Evolutionary conservation across 2,797 vertebrate genomes (phyloP).

Genomic region (Phrynocephalus guinanensis): DNA sequence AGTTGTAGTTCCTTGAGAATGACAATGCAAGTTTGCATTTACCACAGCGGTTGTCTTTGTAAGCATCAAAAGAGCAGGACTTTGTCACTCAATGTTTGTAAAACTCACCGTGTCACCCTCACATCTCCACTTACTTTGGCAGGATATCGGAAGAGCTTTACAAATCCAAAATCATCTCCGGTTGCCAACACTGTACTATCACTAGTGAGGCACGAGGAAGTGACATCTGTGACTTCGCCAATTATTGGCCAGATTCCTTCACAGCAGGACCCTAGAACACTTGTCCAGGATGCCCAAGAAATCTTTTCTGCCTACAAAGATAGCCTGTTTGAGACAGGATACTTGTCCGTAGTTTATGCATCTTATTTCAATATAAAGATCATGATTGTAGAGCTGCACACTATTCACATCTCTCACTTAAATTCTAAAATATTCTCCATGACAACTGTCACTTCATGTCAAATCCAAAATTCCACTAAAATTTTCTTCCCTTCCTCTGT

Average conservation of each 20-base stretch:
- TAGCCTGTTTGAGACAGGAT: conserved; percentile 52
- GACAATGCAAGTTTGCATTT: neutral
- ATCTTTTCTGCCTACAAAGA: conserved; percentile 93
- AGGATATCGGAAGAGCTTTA: conserved; percentile 96
- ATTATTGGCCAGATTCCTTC: conserved; percentile 96
- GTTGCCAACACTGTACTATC: conserved; percentile 92
- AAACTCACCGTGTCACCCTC: conserved; percentile 6
- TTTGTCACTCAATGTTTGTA: neutral
- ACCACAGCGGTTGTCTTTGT: neutral
- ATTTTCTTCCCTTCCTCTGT: neutral
- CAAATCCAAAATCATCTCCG: conserved; percentile 97
- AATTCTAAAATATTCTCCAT: neutral
- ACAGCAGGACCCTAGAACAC: conserved; percentile 92
- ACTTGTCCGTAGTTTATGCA: conserved; percentile 29
- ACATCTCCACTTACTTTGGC: conserved; percentile 87
- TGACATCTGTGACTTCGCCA: conserved; percentile 95
- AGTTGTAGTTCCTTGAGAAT: no score
- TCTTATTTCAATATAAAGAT: neutral
- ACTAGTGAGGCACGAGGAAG: conserved; percentile 89
- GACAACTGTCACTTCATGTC: neutral
- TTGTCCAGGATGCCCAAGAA: conserved; percentile 95
- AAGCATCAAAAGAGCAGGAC: neutral
- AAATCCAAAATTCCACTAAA: neutral
- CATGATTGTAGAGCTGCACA: neutral
- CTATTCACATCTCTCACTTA: neutral